Percentiles rank a stretch among this genome's conserved stretches.
Evolutionary conservation across 1,140 invertebrate genomes (phyloP).

Genomic region (Brachionus angularis): DNA sequence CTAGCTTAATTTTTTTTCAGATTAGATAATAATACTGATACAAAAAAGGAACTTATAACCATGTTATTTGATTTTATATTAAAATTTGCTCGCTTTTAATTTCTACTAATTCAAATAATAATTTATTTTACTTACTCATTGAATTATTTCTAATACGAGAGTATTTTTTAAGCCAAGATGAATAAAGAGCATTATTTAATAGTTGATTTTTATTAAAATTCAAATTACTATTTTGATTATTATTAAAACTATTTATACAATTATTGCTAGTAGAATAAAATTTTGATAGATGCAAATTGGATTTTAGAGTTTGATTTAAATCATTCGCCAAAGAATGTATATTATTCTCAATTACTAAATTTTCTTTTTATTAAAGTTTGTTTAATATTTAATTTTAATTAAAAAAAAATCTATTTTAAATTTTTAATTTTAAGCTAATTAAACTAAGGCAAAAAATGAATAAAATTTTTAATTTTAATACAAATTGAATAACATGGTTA

Average conservation of each 20-base stretch:
- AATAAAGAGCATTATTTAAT: conserved; percentile 1
- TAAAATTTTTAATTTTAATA: too few species aligned
- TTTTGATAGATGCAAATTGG: background rate
- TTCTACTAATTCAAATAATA: background rate
- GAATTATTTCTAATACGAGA: conserved; percentile 42
- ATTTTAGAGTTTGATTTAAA: too few species aligned
- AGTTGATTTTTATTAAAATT: too few species aligned
- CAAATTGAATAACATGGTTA: too few species aligned
- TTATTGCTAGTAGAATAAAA: conserved; percentile 18
- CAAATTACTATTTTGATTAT: conserved; percentile 15
- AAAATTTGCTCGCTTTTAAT: conserved; percentile 29
- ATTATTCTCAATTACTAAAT: too few species aligned
- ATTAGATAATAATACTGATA: background rate
- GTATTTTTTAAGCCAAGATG: conserved; percentile 13
- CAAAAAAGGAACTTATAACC: background rate
- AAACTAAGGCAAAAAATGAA: too few species aligned
- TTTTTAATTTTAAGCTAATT: too few species aligned
- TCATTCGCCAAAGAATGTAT: too few species aligned
- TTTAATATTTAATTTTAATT: too few species aligned
- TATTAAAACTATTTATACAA: conserved; percentile 10
- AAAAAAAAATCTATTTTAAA: too few species aligned
- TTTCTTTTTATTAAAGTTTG: too few species aligned
- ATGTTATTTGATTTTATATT: too few species aligned
- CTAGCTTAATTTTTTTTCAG: background rate
- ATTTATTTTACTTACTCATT: conserved; percentile 25